Evolutionary conservation across 2,113 vertebrate species (phyloP).

Genomic region (Anarrhichthys ocellatus): DNA sequence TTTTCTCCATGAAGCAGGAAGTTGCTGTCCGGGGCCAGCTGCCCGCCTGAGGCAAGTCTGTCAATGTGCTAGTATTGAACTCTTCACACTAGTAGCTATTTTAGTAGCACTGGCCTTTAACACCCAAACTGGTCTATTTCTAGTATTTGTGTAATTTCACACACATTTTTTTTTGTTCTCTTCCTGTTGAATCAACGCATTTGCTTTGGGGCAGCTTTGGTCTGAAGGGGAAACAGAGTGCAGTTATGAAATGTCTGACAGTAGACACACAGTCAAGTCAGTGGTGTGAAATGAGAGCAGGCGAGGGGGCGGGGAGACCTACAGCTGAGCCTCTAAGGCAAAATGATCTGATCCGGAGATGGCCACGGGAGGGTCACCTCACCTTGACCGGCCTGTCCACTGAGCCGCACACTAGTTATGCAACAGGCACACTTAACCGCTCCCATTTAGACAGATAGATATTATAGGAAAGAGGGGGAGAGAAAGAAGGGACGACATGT

Average conservation of each 20-base stretch:
- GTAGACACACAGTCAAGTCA: slow-evolving; percentile 3
- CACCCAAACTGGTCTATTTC: not conserved
- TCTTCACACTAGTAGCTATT: not conserved
- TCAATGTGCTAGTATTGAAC: not conserved
- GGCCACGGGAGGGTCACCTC: slow-evolving; percentile 26
- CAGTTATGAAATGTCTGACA: slow-evolving; percentile 42
- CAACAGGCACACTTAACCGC: slow-evolving; percentile 40
- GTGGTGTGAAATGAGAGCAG: slow-evolving; percentile 48
- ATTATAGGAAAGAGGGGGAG: too few species aligned
- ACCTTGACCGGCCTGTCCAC: slow-evolving; percentile 28
- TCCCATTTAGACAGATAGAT: slow-evolving; percentile 33
- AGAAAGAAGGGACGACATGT: too few species aligned
- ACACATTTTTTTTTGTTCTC: not conserved
- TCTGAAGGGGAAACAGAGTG: slow-evolving; percentile 6
- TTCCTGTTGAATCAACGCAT: not conserved
- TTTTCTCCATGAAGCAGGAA: not conserved
- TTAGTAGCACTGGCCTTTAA: not conserved
- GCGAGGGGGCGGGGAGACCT: not conserved
- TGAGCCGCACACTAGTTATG: slow-evolving; percentile 41
- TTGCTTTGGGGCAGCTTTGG: slow-evolving; percentile 9
- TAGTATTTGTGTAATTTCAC: not conserved
- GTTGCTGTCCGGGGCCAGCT: not conserved
- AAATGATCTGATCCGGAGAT: slow-evolving; percentile 45
- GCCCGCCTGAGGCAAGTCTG: too few species aligned
- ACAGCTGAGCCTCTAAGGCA: slow-evolving; percentile 23